A percentile compares a stretch with the other conserved stretches of the same genome.
These are phyloP conservation scores for Drosophila austrosaltans DNA, from an alignment of 2,888 invertebrate genomes.

Conservation along the genomic window DNA sequence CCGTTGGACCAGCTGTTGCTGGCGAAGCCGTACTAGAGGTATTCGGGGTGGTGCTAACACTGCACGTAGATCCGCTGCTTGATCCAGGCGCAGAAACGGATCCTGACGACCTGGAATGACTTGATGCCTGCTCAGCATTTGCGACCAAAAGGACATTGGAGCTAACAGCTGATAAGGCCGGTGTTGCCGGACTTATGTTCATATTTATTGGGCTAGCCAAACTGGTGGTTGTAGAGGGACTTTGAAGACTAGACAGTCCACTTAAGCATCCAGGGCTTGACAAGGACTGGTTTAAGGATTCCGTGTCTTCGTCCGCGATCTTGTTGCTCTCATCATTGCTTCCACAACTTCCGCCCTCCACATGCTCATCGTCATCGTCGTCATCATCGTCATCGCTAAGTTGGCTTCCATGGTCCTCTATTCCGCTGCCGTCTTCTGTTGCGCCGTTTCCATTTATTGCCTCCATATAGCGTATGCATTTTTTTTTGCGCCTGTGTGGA, in stretches of 20 bases:
- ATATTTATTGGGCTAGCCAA: conserved; percentile 92
- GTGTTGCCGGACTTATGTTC: conserved; percentile 87
- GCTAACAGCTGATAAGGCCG: conserved; percentile 49
- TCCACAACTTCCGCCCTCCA: conserved; percentile 91
- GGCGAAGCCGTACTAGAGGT: conserved; percentile 74
- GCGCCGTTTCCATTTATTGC: conserved; percentile 85
- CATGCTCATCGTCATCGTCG: conserved; percentile 85
- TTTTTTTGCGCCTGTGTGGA: conserved; percentile 93
- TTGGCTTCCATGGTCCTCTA: conserved; percentile 81
- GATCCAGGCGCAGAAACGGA: conserved; percentile 47
- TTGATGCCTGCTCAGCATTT: conserved; percentile 40
- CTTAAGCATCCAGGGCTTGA: conserved; percentile 87
- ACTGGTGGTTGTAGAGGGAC: conserved; percentile 88
- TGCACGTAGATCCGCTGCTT: conserved; percentile 58
- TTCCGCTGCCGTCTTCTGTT: conserved; percentile 85
- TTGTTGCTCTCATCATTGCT: conserved; percentile 87
- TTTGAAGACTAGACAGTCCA: conserved; percentile 88
- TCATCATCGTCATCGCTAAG: conserved; percentile 77
- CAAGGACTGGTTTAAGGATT: conserved; percentile 86
- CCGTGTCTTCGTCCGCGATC: conserved; percentile 88
- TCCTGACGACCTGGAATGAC: conserved; percentile 43
- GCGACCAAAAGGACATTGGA: conserved; percentile 24
- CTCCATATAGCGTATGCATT: conserved; percentile 98
- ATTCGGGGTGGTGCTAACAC: conserved; percentile 63
- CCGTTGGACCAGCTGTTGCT: conserved; percentile 63